Evolutionary conservation across 2,888 invertebrate genomes (phyloP).

Genomic region (Tiphia femorata): DNA sequence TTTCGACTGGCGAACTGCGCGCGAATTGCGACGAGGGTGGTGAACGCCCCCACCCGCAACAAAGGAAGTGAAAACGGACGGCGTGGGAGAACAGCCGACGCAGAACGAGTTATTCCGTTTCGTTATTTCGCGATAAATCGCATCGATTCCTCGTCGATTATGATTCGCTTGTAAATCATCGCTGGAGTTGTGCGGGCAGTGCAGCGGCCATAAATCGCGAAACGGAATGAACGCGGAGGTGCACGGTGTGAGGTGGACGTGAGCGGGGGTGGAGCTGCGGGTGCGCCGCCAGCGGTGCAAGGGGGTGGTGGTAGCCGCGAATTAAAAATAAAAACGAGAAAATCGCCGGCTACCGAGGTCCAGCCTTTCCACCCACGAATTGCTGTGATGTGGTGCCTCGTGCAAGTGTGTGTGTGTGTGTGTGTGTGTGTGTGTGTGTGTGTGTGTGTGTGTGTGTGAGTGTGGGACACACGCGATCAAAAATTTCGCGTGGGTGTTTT

Average conservation of each 20-base stretch:
- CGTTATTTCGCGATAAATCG: conserved; percentile 59
- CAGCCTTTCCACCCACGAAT: conserved; percentile 27
- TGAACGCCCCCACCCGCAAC: too few relatives aligned
- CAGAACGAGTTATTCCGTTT: conserved; percentile 22
- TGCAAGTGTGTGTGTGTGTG: background rate
- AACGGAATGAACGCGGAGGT: conserved; percentile 43
- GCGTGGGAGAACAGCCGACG: background rate
- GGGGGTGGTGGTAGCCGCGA: conserved; percentile 13
- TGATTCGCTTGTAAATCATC: conserved; percentile 58
- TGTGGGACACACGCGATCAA: too few relatives aligned
- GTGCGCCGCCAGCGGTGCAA: background rate
- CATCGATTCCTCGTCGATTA: conserved; percentile 57
- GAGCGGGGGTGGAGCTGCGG: background rate
- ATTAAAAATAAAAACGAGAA: conserved; percentile 35
- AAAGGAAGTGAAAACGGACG: background rate
- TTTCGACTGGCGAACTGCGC: too few relatives aligned
- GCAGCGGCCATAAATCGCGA: conserved; percentile 52
- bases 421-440: background rate
- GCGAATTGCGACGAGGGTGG: too few relatives aligned
- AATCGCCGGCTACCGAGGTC: too few relatives aligned
- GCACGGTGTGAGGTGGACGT: background rate
- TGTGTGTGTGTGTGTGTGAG: background rate
- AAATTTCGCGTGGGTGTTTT: background rate
- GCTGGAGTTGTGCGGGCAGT: conserved; percentile 12
- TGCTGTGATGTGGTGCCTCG: conserved; percentile 17